Conservation (phyloP, 2,113 vertebrate genomes). For the Cavia aperea region DNA sequence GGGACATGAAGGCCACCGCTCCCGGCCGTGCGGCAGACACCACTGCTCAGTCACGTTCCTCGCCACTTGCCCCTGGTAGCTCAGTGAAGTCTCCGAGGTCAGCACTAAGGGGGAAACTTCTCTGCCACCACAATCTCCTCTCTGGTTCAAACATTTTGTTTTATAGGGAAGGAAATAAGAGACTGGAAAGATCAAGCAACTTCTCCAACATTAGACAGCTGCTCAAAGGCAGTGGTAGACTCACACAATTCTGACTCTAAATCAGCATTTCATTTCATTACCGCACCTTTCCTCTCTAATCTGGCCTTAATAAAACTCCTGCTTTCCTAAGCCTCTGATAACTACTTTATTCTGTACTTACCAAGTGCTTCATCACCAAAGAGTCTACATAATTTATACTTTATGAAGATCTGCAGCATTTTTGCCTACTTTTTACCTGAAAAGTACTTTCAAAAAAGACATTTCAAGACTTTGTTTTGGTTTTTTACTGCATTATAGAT, state of each 20-base stretch:
- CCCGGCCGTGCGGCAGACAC: background rate
- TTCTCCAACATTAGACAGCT: conserved; percentile 4
- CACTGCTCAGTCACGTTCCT: background rate
- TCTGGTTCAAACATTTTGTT: conserved; percentile 20
- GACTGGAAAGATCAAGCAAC: conserved; percentile 22
- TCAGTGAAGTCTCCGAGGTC: conserved; percentile 23
- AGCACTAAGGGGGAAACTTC: conserved; percentile 12
- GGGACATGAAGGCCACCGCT: background rate
- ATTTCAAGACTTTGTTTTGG: background rate
- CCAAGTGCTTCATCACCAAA: conserved; percentile 8
- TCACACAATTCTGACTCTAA: conserved; percentile 8
- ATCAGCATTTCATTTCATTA: conserved; percentile 27
- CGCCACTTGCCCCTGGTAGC: background rate
- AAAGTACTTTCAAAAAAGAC: conserved; percentile 20
- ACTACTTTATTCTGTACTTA: conserved; percentile 27
- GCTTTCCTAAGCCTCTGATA: background rate
- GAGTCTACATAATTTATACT: conserved; percentile 34
- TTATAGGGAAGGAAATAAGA: background rate
- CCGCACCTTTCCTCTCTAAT: conserved; percentile 4
- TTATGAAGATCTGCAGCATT: conserved; percentile 34
- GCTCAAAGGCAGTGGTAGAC: background rate
- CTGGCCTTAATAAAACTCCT: conserved; percentile 7
- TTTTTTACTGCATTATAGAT: background rate
- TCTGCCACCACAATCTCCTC: background rate
- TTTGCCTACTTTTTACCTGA: conserved; percentile 11